These are phyloP conservation scores for Athene cunicularia DNA, from an alignment of 2,113 vertebrate genomes.

Conservation along the genomic window DNA sequence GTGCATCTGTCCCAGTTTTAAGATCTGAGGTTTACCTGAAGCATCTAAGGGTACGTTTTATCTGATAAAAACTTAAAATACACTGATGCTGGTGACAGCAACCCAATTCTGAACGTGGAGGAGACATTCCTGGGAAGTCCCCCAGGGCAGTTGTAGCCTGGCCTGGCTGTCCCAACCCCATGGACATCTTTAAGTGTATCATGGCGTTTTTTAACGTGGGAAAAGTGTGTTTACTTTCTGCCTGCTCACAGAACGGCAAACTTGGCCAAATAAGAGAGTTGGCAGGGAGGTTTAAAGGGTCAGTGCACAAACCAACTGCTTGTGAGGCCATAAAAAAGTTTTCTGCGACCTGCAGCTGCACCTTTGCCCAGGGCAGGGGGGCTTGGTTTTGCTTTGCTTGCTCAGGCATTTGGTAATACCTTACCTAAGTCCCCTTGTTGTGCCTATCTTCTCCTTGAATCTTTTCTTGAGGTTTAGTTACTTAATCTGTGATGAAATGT, in stretches of 20 bases:
- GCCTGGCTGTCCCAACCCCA: neutral
- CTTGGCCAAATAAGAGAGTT: neutral
- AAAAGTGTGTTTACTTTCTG: neutral
- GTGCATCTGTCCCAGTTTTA: neutral
- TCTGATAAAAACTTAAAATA: neutral
- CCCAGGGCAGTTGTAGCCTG: neutral
- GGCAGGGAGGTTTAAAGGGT: neutral
- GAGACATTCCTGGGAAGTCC: neutral
- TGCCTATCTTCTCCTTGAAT: neutral
- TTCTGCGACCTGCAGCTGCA: neutral
- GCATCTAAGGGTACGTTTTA: neutral
- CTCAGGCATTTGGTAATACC: neutral
- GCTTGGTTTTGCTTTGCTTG: neutral
- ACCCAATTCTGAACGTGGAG: fast-evolving
- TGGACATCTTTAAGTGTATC: fast-evolving
- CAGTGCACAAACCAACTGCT: neutral
- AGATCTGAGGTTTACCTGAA: neutral
- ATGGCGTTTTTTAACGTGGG: neutral
- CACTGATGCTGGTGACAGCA: neutral
- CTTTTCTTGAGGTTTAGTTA: constrained; percentile 5
- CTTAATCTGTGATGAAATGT: constrained; percentile 21
- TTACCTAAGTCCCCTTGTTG: neutral
- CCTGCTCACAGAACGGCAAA: neutral
- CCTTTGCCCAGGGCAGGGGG: neutral
- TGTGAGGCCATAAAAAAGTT: neutral